Conservation (phyloP, 2,113 vertebrate genomes). For the Galbula dea region DNA sequence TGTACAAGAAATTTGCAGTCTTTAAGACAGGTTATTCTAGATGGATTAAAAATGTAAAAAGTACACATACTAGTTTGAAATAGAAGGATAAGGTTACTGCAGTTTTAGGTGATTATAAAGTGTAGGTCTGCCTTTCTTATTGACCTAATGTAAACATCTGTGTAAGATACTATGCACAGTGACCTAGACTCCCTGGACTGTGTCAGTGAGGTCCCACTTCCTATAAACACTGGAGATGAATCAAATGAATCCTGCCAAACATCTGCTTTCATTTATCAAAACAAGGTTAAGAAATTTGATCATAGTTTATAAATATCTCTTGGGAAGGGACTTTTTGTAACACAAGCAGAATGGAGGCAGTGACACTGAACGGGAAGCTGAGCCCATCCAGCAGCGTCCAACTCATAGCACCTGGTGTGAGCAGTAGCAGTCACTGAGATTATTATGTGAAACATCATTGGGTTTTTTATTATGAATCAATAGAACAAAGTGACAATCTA, state of each 20-base stretch:
- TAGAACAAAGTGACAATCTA: not conserved
- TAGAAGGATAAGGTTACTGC: not conserved
- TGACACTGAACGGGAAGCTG: not conserved
- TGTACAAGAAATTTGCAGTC: not conserved
- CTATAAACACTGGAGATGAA: constrained; percentile 7
- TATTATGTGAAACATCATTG: not conserved
- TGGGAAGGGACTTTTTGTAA: not conserved
- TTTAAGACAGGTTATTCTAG: not conserved
- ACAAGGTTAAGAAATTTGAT: constrained; percentile 22
- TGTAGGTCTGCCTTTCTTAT: not conserved
- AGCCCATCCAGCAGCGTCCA: not conserved
- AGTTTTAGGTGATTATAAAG: not conserved
- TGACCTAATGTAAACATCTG: not conserved
- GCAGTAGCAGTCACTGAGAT: not conserved
- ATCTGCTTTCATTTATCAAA: constrained; percentile 43
- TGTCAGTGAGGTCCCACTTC: not conserved
- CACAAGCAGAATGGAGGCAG: not conserved
- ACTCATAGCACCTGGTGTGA: not conserved
- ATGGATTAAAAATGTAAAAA: not conserved
- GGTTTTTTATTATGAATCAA: not conserved
- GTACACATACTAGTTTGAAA: not conserved
- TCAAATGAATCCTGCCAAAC: not conserved
- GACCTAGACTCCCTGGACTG: not conserved
- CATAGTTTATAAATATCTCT: not conserved
- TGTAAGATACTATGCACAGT: not conserved